Percentiles rank a stretch among this genome's conserved stretches.
Conservation (phyloP, 1,140 invertebrate species). For the Yoshiicerus persimilis region DNA sequence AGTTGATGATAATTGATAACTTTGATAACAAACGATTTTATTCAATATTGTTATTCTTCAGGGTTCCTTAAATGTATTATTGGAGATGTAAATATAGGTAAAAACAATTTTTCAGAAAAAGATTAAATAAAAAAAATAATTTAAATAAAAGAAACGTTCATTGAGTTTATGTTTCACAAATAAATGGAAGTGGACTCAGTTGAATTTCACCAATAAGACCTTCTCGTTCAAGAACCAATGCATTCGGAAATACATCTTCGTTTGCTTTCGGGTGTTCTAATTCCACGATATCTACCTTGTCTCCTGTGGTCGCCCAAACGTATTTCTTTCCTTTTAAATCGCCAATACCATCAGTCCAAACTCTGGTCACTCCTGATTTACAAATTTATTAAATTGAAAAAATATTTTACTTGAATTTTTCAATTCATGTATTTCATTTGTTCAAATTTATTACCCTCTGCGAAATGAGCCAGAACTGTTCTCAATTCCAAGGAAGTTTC, state of each 20-base stretch:
- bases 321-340: background rate
- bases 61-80: no score
- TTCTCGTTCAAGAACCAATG: background rate
- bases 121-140: background rate
- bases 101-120: no score
- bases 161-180: background rate
- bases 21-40: no score
- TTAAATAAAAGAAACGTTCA: background rate
- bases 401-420: background rate
- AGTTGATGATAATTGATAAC: no score
- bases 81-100: no score
- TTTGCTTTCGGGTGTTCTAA: background rate
- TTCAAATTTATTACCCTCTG: background rate
- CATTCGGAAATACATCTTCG: background rate
- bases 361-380: background rate
- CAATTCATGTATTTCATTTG: no score
- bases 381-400: background rate
- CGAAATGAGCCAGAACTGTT: background rate
- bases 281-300: background rate
- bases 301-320: background rate
- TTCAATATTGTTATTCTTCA: no score
- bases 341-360: background rate
- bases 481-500: background rate
- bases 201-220: background rate
- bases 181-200: background rate